phyloP scores from a whole-genome alignment of 2,797 vertebrate species.

The Danio jaintianensis region DNA sequence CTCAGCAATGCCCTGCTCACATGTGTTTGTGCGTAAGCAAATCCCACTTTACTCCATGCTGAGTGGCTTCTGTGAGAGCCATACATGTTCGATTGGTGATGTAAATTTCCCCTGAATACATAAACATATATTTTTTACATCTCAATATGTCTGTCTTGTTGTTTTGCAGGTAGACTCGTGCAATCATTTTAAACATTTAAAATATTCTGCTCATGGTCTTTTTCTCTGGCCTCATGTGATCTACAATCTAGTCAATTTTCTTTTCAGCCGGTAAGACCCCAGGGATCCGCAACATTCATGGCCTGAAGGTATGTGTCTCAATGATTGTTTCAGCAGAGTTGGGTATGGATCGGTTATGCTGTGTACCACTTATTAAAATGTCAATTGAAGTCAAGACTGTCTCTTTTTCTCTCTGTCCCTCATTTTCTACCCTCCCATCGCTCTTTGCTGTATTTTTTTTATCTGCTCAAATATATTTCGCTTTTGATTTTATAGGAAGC shows the following conservation, averaged over 20 bases:
- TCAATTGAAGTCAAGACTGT: constrained; percentile 95
- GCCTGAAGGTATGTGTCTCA: constrained; percentile 99
- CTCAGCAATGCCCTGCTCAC: constrained; percentile 4
- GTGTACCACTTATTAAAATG: constrained; percentile 99
- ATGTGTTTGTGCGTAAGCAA: neutral
- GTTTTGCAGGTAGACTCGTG: constrained; percentile 94
- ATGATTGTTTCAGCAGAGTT: constrained; percentile 98
- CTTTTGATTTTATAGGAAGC: too few relatives aligned
- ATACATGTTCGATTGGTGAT: neutral
- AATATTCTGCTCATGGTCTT: constrained; percentile 94
- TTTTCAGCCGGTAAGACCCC: constrained; percentile 99
- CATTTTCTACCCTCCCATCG: constrained; percentile 12
- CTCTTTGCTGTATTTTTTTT: constrained; percentile 5
- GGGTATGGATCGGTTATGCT: constrained; percentile 94
- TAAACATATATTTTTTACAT: neutral
- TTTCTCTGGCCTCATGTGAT: constrained; percentile 97
- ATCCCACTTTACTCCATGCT: neutral
- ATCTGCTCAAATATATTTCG: neutral
- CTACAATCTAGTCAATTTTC: constrained; percentile 99
- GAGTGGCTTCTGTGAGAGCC: neutral
- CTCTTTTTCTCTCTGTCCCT: constrained; percentile 23
- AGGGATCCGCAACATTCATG: constrained; percentile 99
- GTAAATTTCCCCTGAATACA: neutral
- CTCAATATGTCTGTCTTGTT: constrained; percentile 75
- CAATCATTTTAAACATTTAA: constrained; percentile 77